A percentile compares a stretch with the other conserved stretches of the same genome.
Conservation (phyloP, 2,888 invertebrate genomes). For the Ectemnius lituratus region DNA sequence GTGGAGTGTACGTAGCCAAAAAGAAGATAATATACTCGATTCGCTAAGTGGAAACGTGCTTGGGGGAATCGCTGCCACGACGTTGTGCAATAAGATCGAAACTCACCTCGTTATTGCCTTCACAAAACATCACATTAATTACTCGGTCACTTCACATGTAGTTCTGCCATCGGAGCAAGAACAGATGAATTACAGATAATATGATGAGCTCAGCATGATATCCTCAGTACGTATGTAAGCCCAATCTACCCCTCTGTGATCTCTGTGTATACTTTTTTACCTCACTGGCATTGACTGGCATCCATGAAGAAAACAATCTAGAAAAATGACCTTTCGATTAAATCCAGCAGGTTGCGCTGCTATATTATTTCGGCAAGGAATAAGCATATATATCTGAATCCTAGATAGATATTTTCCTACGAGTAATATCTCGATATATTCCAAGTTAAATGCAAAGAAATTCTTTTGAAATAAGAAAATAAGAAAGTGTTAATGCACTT, state of each 20-base stretch:
- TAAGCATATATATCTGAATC: no score
- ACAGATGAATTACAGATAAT: conserved; percentile 61
- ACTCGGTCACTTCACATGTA: conserved; percentile 69
- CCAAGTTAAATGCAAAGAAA: no score
- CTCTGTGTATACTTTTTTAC: conserved; percentile 45
- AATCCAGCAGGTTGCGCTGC: conserved; percentile 32
- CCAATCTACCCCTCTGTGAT: conserved; percentile 1
- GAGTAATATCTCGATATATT: no score
- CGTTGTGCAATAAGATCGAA: conserved; percentile 21
- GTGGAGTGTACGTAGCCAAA: neutral
- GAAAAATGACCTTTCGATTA: conserved; percentile 39
- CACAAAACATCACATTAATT: conserved; percentile 76
- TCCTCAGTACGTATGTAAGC: no score
- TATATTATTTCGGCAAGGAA: neutral
- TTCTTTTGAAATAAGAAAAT: no score
- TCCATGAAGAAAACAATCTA: conserved; percentile 54
- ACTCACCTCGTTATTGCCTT: conserved; percentile 75
- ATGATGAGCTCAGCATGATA: conserved; percentile 62
- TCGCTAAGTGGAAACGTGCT: conserved; percentile 29
- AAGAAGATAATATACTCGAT: conserved; percentile 21
- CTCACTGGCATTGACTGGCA: conserved; percentile 21
- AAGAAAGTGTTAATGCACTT: no score
- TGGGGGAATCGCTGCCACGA: conserved; percentile 7
- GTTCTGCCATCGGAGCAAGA: conserved; percentile 64
- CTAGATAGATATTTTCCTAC: no score